Base-by-base conservation (phyloP, 64 coral and sea anemone species). In the Hydrozoanthus tunicans region DNA sequence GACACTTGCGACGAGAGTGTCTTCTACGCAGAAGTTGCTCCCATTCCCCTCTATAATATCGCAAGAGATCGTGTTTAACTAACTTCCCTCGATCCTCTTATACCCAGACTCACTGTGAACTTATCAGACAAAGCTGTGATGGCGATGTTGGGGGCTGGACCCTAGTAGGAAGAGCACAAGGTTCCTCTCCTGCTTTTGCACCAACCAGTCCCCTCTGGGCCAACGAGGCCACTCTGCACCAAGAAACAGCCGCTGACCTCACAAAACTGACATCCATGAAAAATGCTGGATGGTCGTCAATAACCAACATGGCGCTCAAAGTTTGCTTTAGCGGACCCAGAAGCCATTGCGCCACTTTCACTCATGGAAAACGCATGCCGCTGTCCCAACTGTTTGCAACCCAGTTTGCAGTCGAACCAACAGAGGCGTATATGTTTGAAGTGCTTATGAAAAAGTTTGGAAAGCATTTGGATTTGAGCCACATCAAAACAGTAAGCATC, bases 301-400 rank as follows among this genome's bases (percentile, higher is more conserved):
- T 98, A 23, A 24, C 90, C 15, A 95, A 79, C 77, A 85, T 90
- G 8, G 94, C 68, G 4, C 73, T 98, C 17, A 93, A 57, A 90
- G 90, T 95, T 20, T 98, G 96, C 68, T 98, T 92, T 53, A 98
- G 96, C 57, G 96, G 96, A 65, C 96, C 94, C n/a, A 86, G 79
- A 59, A 95, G 94, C 27, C 79, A 98, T 64, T 98, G 96, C 51
- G 96, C 96, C 10, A 95, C 91, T 59, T 98, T 98, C 14, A 95
- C 96, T 11, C 96, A 98, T 23, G 94, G 93, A 26, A 79, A 77
- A 78, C 77, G 83, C 26, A 57, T 95, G 77, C 86, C 91, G 27
- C 64, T 98, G 26, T 90, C 96, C 57, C 79, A 94, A 51, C 54
- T 98, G 23, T 98, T 98, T 32, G 94, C 70, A 64, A 78, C 93